Evolutionary conservation across 2,113 vertebrate species (phyloP).

Genomic region (Etheostoma spectabile): DNA sequence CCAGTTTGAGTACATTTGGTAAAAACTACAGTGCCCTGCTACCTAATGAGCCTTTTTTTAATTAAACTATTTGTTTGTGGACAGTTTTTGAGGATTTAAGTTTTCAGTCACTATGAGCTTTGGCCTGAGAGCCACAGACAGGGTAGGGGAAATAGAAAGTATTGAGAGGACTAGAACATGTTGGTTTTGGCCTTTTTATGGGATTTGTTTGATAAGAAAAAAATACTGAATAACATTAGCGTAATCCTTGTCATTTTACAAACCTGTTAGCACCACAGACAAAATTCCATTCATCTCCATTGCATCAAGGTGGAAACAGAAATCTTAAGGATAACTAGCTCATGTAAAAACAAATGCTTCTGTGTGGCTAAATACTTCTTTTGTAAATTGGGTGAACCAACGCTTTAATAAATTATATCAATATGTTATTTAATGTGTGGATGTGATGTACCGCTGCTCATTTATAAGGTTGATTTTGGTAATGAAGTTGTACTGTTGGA

Average conservation of each 20-base stretch:
- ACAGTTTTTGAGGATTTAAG: too few relatives aligned
- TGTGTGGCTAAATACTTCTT: not conserved
- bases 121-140: too few relatives aligned
- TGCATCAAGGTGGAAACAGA: not conserved
- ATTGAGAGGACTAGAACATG: not conserved
- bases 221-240: not conserved
- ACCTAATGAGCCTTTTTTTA: not conserved
- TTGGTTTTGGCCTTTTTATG: not conserved
- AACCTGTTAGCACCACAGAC: not conserved
- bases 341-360: not conserved
- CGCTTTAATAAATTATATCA: not conserved
- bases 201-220: not conserved
- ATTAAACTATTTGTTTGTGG: too few relatives aligned
- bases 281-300: not conserved
- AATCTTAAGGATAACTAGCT: not conserved
- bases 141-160: not conserved
- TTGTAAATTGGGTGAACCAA: not conserved
- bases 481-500: constrained; percentile 8
- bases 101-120: too few relatives aligned
- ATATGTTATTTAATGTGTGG: not conserved
- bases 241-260: not conserved
- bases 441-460: not conserved
- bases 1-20: not conserved
- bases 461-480: constrained; percentile 22
- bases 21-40: not conserved